Evolutionary conservation across 2,888 invertebrate genomes (phyloP).

Genomic region (Chouioia cunea): DNA sequence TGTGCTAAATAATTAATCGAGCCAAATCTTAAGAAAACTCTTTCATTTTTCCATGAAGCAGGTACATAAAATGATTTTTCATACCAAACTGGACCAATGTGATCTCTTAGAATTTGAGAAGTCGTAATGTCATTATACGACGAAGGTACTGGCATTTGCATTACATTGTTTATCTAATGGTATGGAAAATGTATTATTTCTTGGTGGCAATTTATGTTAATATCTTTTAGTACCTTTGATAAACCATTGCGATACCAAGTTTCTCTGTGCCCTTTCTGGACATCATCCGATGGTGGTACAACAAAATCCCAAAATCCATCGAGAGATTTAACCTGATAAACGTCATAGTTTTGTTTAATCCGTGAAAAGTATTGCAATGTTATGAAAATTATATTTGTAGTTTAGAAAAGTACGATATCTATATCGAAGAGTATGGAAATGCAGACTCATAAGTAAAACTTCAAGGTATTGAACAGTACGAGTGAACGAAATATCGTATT

Average conservation of each 20-base stretch:
- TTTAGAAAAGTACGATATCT: no score
- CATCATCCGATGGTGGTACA: slow-evolving; percentile 78
- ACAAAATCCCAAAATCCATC: slow-evolving; percentile 96
- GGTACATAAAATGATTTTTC: slow-evolving; percentile 88
- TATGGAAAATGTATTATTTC: background rate
- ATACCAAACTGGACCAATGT: slow-evolving; percentile 98
- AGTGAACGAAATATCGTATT: no score
- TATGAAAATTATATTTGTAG: no score
- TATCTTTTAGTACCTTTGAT: slow-evolving; percentile 69
- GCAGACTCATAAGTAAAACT: no score
- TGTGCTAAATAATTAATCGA: slow-evolving; percentile 92
- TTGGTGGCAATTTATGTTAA: background rate
- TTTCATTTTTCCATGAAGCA: slow-evolving; percentile 76
- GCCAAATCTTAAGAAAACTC: slow-evolving; percentile 90
- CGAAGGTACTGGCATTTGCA: slow-evolving; percentile 96
- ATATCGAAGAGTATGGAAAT: no score
- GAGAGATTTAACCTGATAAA: slow-evolving; percentile 70
- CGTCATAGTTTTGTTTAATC: no score
- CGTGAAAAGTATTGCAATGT: no score
- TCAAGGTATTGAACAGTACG: no score
- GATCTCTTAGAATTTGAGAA: slow-evolving; percentile 83
- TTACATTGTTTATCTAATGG: slow-evolving; percentile 74
- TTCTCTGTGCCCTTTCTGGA: slow-evolving; percentile 80
- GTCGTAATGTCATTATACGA: slow-evolving; percentile 96
- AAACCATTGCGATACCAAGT: slow-evolving; percentile 84